Evolutionary conservation across 2,888 invertebrate species (phyloP).

Genomic region (Chymomyza caudatula): DNA sequence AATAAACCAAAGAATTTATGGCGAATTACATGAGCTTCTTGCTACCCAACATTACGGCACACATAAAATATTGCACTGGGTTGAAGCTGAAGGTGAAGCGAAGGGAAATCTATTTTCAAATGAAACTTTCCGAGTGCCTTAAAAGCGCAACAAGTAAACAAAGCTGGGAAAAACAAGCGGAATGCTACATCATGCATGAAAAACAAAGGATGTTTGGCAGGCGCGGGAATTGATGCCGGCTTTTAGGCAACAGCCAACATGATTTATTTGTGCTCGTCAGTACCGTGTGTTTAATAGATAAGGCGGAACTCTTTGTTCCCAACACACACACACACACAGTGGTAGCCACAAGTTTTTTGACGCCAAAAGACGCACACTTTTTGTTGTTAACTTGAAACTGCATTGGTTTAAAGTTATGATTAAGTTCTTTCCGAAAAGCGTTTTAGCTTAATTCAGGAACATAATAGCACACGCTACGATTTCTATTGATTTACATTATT

Average conservation of each 20-base stretch:
- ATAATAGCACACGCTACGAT: too few species aligned
- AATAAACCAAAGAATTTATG: neutral
- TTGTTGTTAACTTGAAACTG: neutral
- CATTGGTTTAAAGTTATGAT: too few species aligned
- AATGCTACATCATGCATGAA: neutral
- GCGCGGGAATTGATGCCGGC: constrained; percentile 25
- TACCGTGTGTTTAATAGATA: constrained; percentile 35
- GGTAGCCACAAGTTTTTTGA: neutral
- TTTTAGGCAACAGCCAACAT: constrained; percentile 42
- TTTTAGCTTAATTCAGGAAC: too few species aligned
- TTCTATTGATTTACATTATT: too few species aligned
- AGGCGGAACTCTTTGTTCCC: neutral
- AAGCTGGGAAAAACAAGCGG: neutral
- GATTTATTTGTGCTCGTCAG: constrained; percentile 46
- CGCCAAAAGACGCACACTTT: neutral
- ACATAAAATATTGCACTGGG: constrained; percentile 54
- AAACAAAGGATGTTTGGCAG: neutral
- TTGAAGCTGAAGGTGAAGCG: neutral
- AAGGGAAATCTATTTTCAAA: neutral
- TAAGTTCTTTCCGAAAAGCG: too few species aligned
- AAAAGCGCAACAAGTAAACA: constrained; percentile 50
- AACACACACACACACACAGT: neutral
- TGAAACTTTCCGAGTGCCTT: constrained; percentile 16
- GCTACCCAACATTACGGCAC: neutral
- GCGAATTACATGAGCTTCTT: neutral